Percentiles rank a stretch among this genome's conserved stretches.
Conservation (phyloP, 2,888 invertebrate species). For the Brachypalpus laphriformis region DNA sequence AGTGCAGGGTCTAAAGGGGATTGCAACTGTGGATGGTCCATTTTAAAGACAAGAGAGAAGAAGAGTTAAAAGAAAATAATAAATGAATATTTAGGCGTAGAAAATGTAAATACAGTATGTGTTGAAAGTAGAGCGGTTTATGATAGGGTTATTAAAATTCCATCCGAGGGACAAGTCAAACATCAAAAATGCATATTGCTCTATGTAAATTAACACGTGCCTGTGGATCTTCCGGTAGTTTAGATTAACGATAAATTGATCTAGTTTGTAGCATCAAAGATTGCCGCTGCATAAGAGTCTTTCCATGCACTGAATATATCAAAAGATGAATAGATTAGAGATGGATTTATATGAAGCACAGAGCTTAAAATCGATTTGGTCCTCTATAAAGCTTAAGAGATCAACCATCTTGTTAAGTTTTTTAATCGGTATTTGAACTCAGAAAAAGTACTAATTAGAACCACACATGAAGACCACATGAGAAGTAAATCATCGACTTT, state of each 20-base stretch:
- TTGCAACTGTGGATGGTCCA: background rate
- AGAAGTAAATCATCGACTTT: too few relatives aligned
- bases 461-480: too few relatives aligned
- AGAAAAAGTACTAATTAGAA: too few relatives aligned
- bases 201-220: slow-evolving; percentile 9
- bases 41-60: background rate
- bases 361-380: background rate
- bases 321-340: background rate
- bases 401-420: too few relatives aligned
- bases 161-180: background rate
- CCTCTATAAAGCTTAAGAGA: background rate
- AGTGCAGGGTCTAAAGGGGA: background rate
- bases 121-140: slow-evolving; percentile 4
- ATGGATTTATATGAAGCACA: background rate
- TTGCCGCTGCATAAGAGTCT: too few relatives aligned
- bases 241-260: background rate
- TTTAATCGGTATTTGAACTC: too few relatives aligned
- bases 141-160: background rate
- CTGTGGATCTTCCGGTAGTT: background rate
- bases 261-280: background rate
- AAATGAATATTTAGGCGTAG: background rate
- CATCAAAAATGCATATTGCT: background rate
- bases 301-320: background rate
- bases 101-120: slow-evolving; percentile 10
- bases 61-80: background rate